These are phyloP conservation scores for Creontiades dilutus DNA, from an alignment of 2,888 invertebrate genomes.

Conservation along the genomic window DNA sequence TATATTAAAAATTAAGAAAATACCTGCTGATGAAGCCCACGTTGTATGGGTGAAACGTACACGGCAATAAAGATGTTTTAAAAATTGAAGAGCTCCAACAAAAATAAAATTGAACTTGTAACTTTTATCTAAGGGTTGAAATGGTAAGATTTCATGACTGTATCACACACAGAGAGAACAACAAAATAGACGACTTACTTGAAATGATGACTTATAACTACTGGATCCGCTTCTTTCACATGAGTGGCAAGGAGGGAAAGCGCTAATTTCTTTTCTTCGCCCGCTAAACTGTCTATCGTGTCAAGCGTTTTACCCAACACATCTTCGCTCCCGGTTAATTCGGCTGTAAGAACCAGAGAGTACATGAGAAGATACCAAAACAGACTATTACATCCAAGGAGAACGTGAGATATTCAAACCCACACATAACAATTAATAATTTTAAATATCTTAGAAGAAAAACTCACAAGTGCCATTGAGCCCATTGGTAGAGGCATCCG, in stretches of 20 bases:
- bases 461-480: slow-evolving; percentile 52
- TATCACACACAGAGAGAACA: too few species aligned
- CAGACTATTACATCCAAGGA: too few species aligned
- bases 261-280: slow-evolving; percentile 75
- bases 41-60: too few species aligned
- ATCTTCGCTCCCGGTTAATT: slow-evolving; percentile 53
- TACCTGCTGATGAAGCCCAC: too few species aligned
- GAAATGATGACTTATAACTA: slow-evolving; percentile 81
- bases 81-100: too few species aligned
- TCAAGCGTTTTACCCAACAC: slow-evolving; percentile 71
- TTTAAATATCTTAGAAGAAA: not conserved
- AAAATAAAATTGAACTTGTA: too few species aligned
- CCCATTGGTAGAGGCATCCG: slow-evolving; percentile 72
- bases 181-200: slow-evolving; percentile 75
- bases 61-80: too few species aligned
- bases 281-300: slow-evolving; percentile 73
- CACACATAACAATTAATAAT: too few species aligned
- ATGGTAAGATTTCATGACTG: too few species aligned
- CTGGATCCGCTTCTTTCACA: slow-evolving; percentile 79
- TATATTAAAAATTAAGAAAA: too few species aligned
- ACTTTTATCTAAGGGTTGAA: too few species aligned
- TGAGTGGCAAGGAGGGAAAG: slow-evolving; percentile 73
- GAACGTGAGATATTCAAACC: too few species aligned
- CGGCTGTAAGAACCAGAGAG: not conserved
- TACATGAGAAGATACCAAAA: not conserved